Evolutionary conservation across 2,113 vertebrate genomes (phyloP).

Genomic region (Anoplopoma fimbria): DNA sequence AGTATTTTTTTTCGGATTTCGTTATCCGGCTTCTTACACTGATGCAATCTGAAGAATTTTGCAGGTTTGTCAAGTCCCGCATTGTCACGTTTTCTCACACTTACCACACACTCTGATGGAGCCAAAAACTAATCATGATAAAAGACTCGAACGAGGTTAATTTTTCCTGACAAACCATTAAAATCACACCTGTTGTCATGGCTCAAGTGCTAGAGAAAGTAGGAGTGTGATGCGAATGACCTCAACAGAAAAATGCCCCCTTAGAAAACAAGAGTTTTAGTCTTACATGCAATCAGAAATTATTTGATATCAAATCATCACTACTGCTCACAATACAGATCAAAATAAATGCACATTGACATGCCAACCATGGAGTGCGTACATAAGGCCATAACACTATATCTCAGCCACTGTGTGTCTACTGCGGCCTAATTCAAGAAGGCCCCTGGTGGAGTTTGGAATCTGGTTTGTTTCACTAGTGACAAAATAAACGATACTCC

Average conservation of each 20-base stretch:
- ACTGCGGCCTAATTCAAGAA: slow-evolving; percentile 39
- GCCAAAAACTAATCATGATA: slow-evolving; percentile 9
- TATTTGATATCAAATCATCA: not conserved
- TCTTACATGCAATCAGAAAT: not conserved
- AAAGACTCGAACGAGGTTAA: not conserved
- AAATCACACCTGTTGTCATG: not conserved
- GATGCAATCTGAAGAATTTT: slow-evolving; percentile 39
- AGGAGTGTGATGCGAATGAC: not conserved
- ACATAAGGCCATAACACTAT: not conserved
- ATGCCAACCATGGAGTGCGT: not conserved
- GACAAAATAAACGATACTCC: slow-evolving; percentile 41
- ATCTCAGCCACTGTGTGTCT: not conserved
- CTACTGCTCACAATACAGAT: not conserved
- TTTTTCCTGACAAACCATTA: not conserved
- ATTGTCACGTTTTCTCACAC: slow-evolving; percentile 27
- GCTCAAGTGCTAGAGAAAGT: not conserved
- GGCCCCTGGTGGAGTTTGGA: slow-evolving; percentile 41
- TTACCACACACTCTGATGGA: not conserved
- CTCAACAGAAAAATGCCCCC: not conserved
- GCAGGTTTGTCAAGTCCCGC: slow-evolving; percentile 38
- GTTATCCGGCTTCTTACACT: not conserved
- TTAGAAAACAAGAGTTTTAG: not conserved
- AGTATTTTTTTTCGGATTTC: no score
- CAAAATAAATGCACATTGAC: slow-evolving; percentile 18
- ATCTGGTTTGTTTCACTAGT: slow-evolving; percentile 46